phyloP scores from a whole-genome alignment of 2,888 invertebrate species.

The Argynnis bischoffii region DNA sequence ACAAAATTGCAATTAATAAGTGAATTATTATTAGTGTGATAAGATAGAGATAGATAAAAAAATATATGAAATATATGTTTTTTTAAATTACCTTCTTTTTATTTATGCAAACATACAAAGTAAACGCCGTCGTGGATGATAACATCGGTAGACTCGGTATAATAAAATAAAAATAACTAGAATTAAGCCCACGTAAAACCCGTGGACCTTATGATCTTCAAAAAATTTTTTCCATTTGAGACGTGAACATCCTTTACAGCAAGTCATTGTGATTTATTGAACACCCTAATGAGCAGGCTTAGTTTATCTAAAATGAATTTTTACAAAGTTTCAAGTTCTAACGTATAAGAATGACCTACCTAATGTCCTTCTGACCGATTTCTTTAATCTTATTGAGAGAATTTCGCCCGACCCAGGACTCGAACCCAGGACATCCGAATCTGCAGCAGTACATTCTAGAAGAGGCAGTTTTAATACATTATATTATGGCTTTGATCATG shows the following conservation, averaged over 20 bases:
- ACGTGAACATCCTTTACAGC: slow-evolving; percentile 51
- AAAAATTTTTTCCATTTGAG: slow-evolving; percentile 45
- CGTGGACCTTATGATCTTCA: slow-evolving; percentile 47
- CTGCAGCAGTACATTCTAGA: no score
- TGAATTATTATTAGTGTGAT: slow-evolving; percentile 1
- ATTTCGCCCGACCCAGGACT: no score
- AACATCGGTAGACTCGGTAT: slow-evolving; percentile 53
- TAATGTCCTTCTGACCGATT: no score
- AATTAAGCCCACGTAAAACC: slow-evolving; percentile 47
- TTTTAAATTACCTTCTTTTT: slow-evolving; percentile 18
- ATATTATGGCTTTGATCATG: no score
- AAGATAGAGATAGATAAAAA: slow-evolving; percentile 1
- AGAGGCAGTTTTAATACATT: no score
- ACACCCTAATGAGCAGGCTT: no score
- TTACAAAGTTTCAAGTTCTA: no score
- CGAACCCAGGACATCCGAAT: no score
- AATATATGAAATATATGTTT: slow-evolving; percentile 6
- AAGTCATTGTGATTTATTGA: slow-evolving; percentile 45
- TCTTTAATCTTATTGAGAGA: no score
- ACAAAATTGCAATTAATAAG: slow-evolving; percentile 10
- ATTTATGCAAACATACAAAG: slow-evolving; percentile 36
- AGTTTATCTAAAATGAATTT: no score
- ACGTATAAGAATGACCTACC: no score
- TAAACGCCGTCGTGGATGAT: slow-evolving; percentile 46
- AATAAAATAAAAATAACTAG: slow-evolving; percentile 48